phyloP scores from a whole-genome alignment of 1,140 invertebrate genomes.

The Paralvinella palmiformis region DNA sequence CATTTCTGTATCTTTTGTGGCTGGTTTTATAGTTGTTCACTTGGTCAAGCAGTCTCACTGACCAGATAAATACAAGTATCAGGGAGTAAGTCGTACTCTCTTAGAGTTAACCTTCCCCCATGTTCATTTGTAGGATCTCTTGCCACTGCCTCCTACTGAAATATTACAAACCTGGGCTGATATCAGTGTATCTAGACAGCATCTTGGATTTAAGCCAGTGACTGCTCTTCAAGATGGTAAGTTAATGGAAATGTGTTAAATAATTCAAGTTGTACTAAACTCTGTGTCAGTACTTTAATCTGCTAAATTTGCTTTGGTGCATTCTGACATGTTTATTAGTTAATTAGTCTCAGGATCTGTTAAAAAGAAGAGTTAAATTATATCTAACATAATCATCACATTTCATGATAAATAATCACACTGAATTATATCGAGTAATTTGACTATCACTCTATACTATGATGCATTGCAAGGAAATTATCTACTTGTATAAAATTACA shows the following conservation, averaged over 20 bases:
- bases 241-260: background rate
- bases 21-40: background rate
- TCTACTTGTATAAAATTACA: background rate
- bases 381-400: too few relatives aligned
- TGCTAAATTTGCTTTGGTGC: too few relatives aligned
- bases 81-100: background rate
- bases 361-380: too few relatives aligned
- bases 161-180: slow-evolving; percentile 17
- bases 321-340: too few relatives aligned
- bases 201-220: slow-evolving; percentile 1
- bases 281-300: too few relatives aligned
- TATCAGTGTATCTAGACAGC: background rate
- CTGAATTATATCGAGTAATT: too few relatives aligned
- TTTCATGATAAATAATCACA: too few relatives aligned
- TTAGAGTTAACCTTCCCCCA: background rate
- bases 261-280: background rate
- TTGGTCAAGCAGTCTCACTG: background rate
- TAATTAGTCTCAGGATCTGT: too few relatives aligned
- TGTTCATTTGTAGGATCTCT: background rate
- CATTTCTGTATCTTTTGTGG: background rate
- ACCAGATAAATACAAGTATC: background rate
- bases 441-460: too few relatives aligned
- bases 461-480: too few relatives aligned
- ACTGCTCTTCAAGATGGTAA: slow-evolving; percentile 4
- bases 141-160: slow-evolving; percentile 12